Base-by-base conservation (phyloP, 2,888 invertebrate species). In the Cyrtodaria siliqua region DNA sequence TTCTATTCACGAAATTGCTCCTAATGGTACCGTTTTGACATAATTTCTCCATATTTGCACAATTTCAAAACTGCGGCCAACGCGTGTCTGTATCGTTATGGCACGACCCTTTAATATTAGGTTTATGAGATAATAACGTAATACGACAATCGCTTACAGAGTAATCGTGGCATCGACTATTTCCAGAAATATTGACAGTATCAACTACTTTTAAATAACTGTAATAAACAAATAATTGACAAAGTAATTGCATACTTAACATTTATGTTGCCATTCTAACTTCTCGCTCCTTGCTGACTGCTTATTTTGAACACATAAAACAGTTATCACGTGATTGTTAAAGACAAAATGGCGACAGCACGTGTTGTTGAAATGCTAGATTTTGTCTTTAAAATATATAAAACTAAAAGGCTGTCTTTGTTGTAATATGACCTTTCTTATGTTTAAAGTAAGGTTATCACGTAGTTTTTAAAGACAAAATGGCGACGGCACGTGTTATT, bases 201-300 rank as follows among this genome's bases (percentile, higher is more conserved):
- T 44, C 52, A 68, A 73, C 62, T 56, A 73, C 62, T 29, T 42
- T 33, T 44, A 47, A 62, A 67, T 73, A 67, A 68, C 62, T 62
- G 44, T 73, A 73, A 73, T 73, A 73, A 73, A 73, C 67, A 57
- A 62, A 62, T 62, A 62, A 73, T 63, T 68, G 73, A 56, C 57
- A 62, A 20, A 18, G n/a, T 62, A 68, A 73, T 73, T 42, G 57
- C 62, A 53, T 62, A 73, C 55, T 73, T 68, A 73, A 68, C 62
- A 62, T 57, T 73, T 67, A 67, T 73, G 67, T 68, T 73, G 57
- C 52, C 56, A 23, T 52, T 56, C 26, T 44, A 9, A n/a, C 26
- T 24, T 52, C 42, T 23, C 23, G 16, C 23, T 38, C 24, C 18
- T 33, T 42, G 24, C 47, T 60, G 33, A 40, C 20, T 23, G 55